Evolutionary conservation across 2,113 vertebrate genomes (phyloP), one percentile per base, ranked within the genome.

Genomic region (Raphicerus campestris): DNA sequence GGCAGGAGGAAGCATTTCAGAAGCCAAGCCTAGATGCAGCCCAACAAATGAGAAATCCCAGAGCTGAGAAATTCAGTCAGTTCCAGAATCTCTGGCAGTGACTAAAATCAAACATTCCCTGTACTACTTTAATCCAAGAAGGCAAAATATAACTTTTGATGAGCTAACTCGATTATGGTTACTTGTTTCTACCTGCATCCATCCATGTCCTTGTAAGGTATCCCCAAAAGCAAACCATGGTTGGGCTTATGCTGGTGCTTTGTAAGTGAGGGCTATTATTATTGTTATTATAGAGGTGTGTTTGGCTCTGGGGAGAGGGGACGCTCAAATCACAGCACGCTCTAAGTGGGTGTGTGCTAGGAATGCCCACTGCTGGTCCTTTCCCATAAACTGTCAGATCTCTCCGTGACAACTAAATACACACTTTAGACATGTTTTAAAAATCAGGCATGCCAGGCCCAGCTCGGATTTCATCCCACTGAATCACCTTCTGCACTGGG

Each of bases 351-450:
- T 93, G 93, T 83, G 89, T 97, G 75, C 90, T 53, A 61, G 78
- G 87, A 89, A 89, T 93, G 83, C 53, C 88, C 73, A 89, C 61
- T 92, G 81, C 86, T 93, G 60, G 86, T 30, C 73, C 58, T 97
- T 97, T 96, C 90, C 75, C 82, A 97, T 83, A 96, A 97, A 89
- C 89, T 70, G 93, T 95, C 96, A 96, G 87, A 91, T 95, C 55
- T 92, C 96, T 95, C 66, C 10, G 22, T 97, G 96, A 94, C 94
- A 98, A 88, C 96, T 97, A 95, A 97, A 83, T 96, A 94, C 89
- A 83, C 73, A 96, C 78, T 89, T 87, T 77, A 51, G 96, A 90
- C 88, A 51, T 97, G 70, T 97, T 92, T 97, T 98, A 93, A 97
- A 98, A 97, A 87, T 88, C 58, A 97, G 94, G 91, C 95, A 92